Evolutionary conservation across 2,888 invertebrate species (phyloP), one percentile per base, ranked within the genome.

Genomic region (Craniophora ligustri): DNA sequence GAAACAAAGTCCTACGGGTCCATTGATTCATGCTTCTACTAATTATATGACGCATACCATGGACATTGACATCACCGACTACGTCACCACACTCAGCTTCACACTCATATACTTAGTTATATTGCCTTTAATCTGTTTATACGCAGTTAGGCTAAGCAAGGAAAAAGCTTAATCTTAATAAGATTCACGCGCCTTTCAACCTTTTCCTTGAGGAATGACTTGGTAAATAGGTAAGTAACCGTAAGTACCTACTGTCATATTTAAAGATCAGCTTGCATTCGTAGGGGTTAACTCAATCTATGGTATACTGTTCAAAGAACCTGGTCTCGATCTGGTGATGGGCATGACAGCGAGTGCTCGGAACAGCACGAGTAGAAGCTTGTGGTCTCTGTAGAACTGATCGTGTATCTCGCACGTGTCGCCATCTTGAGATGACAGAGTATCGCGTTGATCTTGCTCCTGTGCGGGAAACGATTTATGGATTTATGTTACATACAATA

Each of bases 371-470:
- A 96, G 81, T 19, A 96, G 84, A 46, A 95, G 79, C 76, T 96
- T 95, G 75, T 96, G 96, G 75, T 95, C 95, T 41, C 95, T 90
- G 72, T 95, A 96, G 85, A 96, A 96, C 78, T 95, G 95, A 75
- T 95, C 95, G 76, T 95, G 95, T 31, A 91, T 87, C 77, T 95
- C 95, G 31, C 95, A 93, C 4, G 93, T 94, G 70, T 94, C 89
- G 3, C 95, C 95, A 82, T 95, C 94, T 60, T 93, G 90, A 0
- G 94, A 94, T 44, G 94, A 93, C 8, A 95, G 79, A 74, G 88
- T 74, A 30, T 93, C 91, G 35, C 95, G 89, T 61, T 91, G 89
- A 31, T 92, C 92, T 70, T 89, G 87, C 60, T 93, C 92, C 93
- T 93, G 56, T 35, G 45, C 1, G 28, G 26, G 2, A 13, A 16